Percentiles rank a stretch among this genome's conserved stretches.
phyloP scores from a whole-genome alignment of 1,140 invertebrate genomes.

The Mactra quadrangularis region DNA sequence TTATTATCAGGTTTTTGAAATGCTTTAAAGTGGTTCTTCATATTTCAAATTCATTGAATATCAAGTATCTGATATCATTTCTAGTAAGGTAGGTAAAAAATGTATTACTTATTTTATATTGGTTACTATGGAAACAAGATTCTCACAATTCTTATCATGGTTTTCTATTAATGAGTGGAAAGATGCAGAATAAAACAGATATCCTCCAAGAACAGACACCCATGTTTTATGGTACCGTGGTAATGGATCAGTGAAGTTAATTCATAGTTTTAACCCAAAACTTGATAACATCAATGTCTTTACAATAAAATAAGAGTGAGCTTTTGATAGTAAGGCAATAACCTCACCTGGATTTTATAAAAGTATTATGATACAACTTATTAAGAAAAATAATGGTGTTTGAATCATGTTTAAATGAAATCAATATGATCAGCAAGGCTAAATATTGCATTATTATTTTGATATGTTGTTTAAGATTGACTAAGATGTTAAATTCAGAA shows the following conservation, averaged over 20 bases:
- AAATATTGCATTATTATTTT: too few species aligned
- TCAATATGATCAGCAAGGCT: too few species aligned
- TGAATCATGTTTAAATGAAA: too few species aligned
- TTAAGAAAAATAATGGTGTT: too few species aligned
- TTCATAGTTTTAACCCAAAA: neutral
- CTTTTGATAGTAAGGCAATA: too few species aligned
- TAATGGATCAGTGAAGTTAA: slow-evolving; percentile 25
- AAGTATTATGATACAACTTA: too few species aligned
- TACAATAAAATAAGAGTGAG: too few species aligned
- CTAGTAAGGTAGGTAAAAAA: slow-evolving; percentile 12
- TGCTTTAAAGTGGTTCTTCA: too few species aligned
- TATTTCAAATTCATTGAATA: neutral
- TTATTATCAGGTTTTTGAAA: too few species aligned
- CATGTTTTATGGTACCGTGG: slow-evolving; percentile 35
- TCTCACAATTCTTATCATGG: slow-evolving; percentile 54
- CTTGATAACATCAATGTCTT: slow-evolving; percentile 30
- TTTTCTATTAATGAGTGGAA: slow-evolving; percentile 50
- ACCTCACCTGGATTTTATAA: too few species aligned
- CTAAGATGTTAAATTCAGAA: too few species aligned
- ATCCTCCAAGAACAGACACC: slow-evolving; percentile 49
- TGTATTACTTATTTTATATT: slow-evolving; percentile 43
- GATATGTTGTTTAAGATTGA: too few species aligned
- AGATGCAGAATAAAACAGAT: slow-evolving; percentile 53
- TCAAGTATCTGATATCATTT: neutral
- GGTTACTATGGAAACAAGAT: slow-evolving; percentile 45